Conservation (phyloP, 2,797 vertebrate genomes). For the Parambassis ranga region DNA sequence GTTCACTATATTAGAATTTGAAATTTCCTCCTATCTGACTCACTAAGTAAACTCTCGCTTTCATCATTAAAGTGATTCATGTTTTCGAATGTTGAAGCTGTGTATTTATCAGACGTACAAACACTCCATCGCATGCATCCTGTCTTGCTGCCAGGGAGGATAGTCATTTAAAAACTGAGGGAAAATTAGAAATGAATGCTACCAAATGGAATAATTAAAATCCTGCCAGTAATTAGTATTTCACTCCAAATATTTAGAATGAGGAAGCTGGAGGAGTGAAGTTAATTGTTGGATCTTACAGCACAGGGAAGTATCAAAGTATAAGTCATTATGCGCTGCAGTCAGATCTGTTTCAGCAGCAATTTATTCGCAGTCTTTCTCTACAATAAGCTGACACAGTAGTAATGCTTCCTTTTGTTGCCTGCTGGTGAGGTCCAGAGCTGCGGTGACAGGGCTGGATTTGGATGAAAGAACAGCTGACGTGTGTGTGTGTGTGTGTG, state of each 20-base stretch:
- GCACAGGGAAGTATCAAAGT: conserved; percentile 22
- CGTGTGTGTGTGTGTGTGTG: conserved; percentile 18
- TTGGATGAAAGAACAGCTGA: conserved; percentile 56
- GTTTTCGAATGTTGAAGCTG: conserved; percentile 17
- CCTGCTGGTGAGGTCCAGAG: conserved; percentile 31
- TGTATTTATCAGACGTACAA: conserved; percentile 28
- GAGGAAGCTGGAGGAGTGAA: conserved; percentile 22
- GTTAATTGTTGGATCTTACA: conserved; percentile 42
- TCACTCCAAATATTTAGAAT: conserved; percentile 13
- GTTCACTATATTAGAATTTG: conserved; percentile 29
- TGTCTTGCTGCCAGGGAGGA: conserved; percentile 16
- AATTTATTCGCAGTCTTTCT: conserved; percentile 25
- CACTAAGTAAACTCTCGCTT: conserved; percentile 15
- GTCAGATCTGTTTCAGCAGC: neutral
- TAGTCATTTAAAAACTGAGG: conserved; percentile 17
- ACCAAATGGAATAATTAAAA: conserved; percentile 51
- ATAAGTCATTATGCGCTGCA: conserved; percentile 9
- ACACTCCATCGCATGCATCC: neutral
- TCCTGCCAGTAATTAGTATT: conserved; percentile 45
- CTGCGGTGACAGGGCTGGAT: conserved; percentile 38
- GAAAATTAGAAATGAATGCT: conserved; percentile 26
- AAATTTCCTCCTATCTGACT: conserved; percentile 15
- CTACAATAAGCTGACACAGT: conserved; percentile 11
- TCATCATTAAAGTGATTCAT: conserved; percentile 35
- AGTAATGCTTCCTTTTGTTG: conserved; percentile 29